phyloP scores from a whole-genome alignment of 2,797 vertebrate species.

The Pogonophryne albipinna region DNA sequence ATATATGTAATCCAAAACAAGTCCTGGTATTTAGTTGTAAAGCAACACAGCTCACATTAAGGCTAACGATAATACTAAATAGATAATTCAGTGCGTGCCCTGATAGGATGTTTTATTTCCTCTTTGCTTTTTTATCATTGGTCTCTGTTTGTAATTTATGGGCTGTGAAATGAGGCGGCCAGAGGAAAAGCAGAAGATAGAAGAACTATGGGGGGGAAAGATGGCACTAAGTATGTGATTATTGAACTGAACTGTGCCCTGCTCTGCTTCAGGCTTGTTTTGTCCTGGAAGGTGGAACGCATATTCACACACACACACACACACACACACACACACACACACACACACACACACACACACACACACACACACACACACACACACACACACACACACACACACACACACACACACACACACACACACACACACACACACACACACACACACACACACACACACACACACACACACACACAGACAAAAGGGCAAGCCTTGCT shows the following conservation, averaged over 20 bases:
- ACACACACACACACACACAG: conserved; percentile 17
- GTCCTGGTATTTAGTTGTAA: conserved; percentile 17
- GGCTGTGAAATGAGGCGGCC: conserved; percentile 55
- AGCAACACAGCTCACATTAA: conserved; percentile 13
- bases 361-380: neutral
- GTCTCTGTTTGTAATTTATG: conserved; percentile 46
- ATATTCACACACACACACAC: neutral
- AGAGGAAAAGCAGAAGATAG: conserved; percentile 39
- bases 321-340: neutral
- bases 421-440: conserved; percentile 2
- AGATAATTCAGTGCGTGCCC: conserved; percentile 1
- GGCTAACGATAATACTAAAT: conserved; percentile 18
- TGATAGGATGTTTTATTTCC: conserved; percentile 17
- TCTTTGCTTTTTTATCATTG: conserved; percentile 19
- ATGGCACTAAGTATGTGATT: conserved; percentile 46
- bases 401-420: neutral
- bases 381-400: conserved; percentile 3
- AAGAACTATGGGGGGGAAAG: conserved; percentile 19
- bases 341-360: conserved; percentile 14
- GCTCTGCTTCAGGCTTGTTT: conserved; percentile 49
- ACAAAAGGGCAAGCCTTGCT: conserved; percentile 44
- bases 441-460: conserved; percentile 13
- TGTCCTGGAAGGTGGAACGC: conserved; percentile 38
- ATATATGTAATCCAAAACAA: neutral
- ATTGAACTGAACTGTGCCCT: conserved; percentile 58